phyloP scores from a whole-genome alignment of 2,888 invertebrate genomes.

The Pyrrhosoma nymphula region DNA sequence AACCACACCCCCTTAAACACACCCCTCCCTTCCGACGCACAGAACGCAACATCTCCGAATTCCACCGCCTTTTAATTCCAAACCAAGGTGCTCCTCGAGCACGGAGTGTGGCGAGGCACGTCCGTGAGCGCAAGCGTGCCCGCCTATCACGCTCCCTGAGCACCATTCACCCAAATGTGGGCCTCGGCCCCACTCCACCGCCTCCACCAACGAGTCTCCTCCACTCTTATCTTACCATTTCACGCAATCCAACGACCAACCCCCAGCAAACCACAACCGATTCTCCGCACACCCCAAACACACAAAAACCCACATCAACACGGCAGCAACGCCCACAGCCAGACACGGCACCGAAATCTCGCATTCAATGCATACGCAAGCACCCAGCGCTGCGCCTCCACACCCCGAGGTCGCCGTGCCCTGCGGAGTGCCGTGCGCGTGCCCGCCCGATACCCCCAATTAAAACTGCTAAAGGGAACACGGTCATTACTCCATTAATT shows the following conservation, averaged over 20 bases:
- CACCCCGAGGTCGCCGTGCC: background rate
- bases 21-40: background rate
- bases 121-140: background rate
- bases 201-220: too few relatives aligned
- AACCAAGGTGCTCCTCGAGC: background rate
- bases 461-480: conserved; percentile 41
- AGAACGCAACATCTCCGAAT: background rate
- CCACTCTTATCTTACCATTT: background rate
- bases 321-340: background rate
- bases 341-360: background rate
- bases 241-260: background rate
- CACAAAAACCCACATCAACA: too few relatives aligned
- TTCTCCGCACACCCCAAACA: background rate
- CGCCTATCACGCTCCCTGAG: background rate
- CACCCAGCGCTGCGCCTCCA: background rate
- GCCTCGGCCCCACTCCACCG: too few relatives aligned
- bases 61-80: background rate
- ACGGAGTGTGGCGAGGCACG: background rate
- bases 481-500: conserved; percentile 51
- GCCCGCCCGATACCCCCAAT: conserved; percentile 57
- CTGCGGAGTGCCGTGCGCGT: background rate
- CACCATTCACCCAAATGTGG: background rate
- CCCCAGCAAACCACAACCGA: background rate
- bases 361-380: conserved; percentile 17
- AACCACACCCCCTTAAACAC: background rate